phyloP scores from a whole-genome alignment of 2,113 vertebrate genomes.

The Chionodraco myersi region DNA sequence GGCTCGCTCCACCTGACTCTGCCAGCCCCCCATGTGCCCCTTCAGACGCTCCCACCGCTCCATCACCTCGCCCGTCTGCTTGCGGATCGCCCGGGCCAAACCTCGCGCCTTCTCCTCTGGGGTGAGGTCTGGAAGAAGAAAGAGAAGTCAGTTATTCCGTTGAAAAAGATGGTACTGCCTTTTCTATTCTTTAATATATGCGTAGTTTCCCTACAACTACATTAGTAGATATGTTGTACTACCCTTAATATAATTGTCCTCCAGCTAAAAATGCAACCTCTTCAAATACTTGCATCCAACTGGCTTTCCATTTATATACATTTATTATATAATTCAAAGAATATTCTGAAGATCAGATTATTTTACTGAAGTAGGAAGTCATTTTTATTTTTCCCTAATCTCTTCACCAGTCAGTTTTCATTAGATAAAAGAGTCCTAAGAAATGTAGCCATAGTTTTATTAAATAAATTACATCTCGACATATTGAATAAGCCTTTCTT shows the following conservation, averaged over 20 bases:
- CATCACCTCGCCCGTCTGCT: constrained; percentile 92
- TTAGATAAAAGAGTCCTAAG: background rate
- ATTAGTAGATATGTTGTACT: background rate
- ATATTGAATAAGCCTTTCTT: background rate
- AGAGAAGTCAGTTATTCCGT: background rate
- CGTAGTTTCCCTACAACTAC: background rate
- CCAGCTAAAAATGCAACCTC: background rate
- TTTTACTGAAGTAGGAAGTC: background rate
- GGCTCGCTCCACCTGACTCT: constrained; percentile 92
- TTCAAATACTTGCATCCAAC: background rate
- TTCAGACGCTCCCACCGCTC: constrained; percentile 95
- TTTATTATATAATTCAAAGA: too few species aligned
- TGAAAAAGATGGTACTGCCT: background rate
- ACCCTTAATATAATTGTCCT: background rate
- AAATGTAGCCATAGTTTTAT: background rate
- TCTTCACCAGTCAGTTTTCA: background rate
- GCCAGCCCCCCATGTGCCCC: constrained; percentile 88
- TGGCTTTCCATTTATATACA: too few species aligned
- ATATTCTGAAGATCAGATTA: background rate
- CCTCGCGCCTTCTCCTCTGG: constrained; percentile 93
- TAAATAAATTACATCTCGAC: background rate
- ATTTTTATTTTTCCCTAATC: background rate
- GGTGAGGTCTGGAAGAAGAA: constrained; percentile 84
- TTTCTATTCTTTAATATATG: background rate
- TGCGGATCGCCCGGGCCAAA: constrained; percentile 94